Evolutionary conservation across 2,797 vertebrate genomes (phyloP).

Genomic region (Diplodus puntazzo): DNA sequence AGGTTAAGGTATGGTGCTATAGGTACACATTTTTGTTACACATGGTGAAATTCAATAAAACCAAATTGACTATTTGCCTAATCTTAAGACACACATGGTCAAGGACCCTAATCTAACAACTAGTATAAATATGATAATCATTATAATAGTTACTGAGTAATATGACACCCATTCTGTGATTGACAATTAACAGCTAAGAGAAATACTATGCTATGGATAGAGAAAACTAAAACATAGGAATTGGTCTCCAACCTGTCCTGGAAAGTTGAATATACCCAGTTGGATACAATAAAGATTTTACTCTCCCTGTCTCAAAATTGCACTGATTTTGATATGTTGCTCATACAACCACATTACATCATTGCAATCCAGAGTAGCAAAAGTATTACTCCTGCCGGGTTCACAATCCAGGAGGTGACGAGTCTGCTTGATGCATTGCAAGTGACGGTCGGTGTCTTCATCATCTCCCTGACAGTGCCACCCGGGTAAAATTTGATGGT

Average conservation of each 20-base stretch:
- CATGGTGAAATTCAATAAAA: not conserved
- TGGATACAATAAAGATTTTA: not conserved
- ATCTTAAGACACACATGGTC: not conserved
- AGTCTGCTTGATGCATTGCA: slow-evolving; percentile 42
- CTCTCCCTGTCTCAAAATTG: slow-evolving; percentile 4
- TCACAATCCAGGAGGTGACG: slow-evolving; percentile 28
- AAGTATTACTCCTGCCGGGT: slow-evolving; percentile 32
- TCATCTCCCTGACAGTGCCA: slow-evolving; percentile 50
- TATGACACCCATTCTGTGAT: not conserved
- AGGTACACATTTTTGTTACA: not conserved
- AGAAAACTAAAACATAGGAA: not conserved
- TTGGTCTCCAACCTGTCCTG: not conserved
- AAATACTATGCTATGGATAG: not conserved
- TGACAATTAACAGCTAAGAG: not conserved
- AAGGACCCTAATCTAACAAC: not conserved
- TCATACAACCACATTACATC: slow-evolving; percentile 15
- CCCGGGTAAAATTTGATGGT: rapidly evolving
- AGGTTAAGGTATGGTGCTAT: not conserved
- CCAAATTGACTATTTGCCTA: not conserved
- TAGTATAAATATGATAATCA: not conserved
- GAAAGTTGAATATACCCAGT: not conserved
- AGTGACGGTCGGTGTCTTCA: slow-evolving; percentile 36
- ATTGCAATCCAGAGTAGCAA: slow-evolving; percentile 42
- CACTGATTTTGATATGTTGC: not conserved
- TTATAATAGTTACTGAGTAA: not conserved